Base-by-base conservation (phyloP, 2,113 vertebrate genomes). In the Isurus oxyrinchus region DNA sequence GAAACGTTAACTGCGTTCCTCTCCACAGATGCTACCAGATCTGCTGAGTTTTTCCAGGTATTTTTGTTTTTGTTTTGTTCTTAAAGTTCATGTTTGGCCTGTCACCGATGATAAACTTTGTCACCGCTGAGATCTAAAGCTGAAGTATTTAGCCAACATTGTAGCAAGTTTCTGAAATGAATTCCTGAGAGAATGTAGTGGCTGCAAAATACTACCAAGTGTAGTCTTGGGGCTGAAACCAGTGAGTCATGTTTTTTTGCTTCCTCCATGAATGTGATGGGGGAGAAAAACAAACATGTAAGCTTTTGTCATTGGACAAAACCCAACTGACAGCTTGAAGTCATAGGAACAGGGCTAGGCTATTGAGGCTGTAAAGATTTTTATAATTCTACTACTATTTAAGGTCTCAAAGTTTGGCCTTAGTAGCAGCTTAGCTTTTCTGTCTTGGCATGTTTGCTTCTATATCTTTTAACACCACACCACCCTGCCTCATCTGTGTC, bases 401-500 rank as follows among this genome's bases (percentile, higher is more conserved):
- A 55, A 57, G 84, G 49, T 49, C 21, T 88, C 57, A 55, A 59
- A 7, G 6, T 61, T 55, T 61, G 31, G 5, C 0, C 35, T n/a
- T 16, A 69, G 67, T 69, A 7, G 67, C 25, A 69, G 8, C 86
- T 55, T 35, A 13, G 27, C 3, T 91, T 91, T 61, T n/a, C 57
- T 35, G 11, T 61, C 14, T 13, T 6, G 88, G 88, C 35, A 21
- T 35, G 13, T n/a, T 61, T 91, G 13, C 31, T 59, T 61, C 88
- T 61, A 35, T 57, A 35, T 59, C 21, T 0, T 81, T 81, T 16
- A 40, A 35, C 69, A 76, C 76, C 35, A 11, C 35, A 7, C 2
- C 7, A 1, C 72, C 31, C 31, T 31, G 10, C 10, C 25, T 2
- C 2, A 0, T 25, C 1, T 7, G 0, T n/a, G n/a, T n/a, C 69